Evolutionary conservation across 2,113 vertebrate species (phyloP).

Genomic region (Taurulus bubalis): DNA sequence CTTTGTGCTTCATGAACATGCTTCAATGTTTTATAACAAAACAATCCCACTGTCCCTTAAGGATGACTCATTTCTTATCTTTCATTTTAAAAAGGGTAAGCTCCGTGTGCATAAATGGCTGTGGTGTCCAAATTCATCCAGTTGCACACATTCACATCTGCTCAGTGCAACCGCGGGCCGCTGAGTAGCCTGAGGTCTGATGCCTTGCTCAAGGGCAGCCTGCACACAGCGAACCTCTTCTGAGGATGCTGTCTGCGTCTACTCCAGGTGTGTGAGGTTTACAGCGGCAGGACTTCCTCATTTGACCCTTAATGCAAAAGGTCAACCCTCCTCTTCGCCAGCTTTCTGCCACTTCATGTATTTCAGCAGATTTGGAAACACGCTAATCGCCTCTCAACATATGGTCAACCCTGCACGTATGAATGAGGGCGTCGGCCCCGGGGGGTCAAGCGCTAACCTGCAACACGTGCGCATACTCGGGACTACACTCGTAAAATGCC

Average conservation of each 20-base stretch:
- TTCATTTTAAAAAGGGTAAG: background rate
- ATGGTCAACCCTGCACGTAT: background rate
- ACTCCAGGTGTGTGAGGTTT: background rate
- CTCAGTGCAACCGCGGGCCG: background rate
- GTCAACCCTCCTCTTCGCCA: slow-evolving; percentile 12
- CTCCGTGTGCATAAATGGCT: background rate
- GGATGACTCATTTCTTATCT: background rate
- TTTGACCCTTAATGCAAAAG: slow-evolving; percentile 1
- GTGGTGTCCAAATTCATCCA: slow-evolving; percentile 13
- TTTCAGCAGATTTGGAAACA: slow-evolving; percentile 13
- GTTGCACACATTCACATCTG: slow-evolving; percentile 25
- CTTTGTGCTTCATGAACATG: too few relatives aligned
- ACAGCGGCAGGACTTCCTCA: slow-evolving; percentile 3
- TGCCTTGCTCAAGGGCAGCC: slow-evolving; percentile 31
- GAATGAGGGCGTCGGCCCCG: background rate
- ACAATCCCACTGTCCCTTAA: too few relatives aligned
- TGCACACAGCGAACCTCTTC: background rate
- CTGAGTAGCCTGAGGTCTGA: slow-evolving; percentile 32
- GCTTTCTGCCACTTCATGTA: background rate
- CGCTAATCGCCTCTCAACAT: slow-evolving; percentile 16
- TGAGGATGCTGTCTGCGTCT: background rate
- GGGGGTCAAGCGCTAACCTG: slow-evolving; percentile 30
- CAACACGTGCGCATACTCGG: background rate
- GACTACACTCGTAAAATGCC: background rate
- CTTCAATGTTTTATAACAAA: too few relatives aligned